These are phyloP conservation scores for Cliona cf. orientalis DNA, from an alignment of 37 sponge, comb jelly and placozoan species.

Conservation along the genomic window DNA sequence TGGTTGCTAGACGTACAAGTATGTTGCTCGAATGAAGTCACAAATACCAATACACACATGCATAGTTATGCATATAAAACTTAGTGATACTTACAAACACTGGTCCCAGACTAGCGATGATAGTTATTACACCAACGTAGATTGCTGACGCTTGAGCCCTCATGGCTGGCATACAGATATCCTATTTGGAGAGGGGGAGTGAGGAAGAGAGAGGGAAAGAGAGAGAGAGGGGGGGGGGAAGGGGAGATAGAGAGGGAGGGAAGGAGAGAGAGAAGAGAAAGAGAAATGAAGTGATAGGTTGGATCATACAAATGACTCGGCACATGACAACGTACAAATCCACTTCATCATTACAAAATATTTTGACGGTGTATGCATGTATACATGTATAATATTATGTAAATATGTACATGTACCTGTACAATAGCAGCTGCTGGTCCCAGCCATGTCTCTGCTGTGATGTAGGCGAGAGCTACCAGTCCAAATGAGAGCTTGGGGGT, in stretches of 20 bases:
- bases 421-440: conserved; percentile 88
- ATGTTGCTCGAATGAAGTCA: too few relatives aligned
- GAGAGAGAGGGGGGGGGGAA: too few relatives aligned
- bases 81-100: conserved; percentile 63
- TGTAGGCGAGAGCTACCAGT: conserved; percentile 76
- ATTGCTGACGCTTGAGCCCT: conserved; percentile 84
- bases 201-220: too few relatives aligned
- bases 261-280: background rate
- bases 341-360: too few relatives aligned
- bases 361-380: too few relatives aligned
- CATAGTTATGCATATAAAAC: conserved; percentile 1
- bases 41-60: conserved; percentile 5
- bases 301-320: too few relatives aligned
- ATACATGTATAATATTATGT: background rate
- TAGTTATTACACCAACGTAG: conserved; percentile 85
- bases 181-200: conserved; percentile 43
- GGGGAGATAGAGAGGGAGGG: too few relatives aligned
- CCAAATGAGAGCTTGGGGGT: conserved; percentile 76
- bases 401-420: conserved; percentile 49
- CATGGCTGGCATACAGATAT: conserved; percentile 81
- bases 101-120: conserved; percentile 84
- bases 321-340: too few relatives aligned
- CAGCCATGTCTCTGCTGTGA: conserved; percentile 95
- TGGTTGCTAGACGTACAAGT: too few relatives aligned
- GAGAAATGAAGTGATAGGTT: background rate